Evolutionary conservation across 2,113 vertebrate species (phyloP), one percentile per base, ranked within the genome.

Genomic region (Esox niger): DNA sequence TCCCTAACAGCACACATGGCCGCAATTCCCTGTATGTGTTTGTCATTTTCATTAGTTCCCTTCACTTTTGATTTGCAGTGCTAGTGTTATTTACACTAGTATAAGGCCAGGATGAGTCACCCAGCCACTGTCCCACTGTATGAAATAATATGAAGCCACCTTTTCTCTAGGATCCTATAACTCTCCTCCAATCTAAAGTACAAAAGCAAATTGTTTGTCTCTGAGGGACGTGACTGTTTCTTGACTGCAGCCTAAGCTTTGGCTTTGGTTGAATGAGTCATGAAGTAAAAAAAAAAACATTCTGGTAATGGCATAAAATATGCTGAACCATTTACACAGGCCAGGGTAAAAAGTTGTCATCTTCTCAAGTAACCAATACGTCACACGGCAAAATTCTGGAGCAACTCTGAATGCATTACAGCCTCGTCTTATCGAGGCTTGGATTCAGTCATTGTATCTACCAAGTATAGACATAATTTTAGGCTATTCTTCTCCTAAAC

Each of bases 101-200:
- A 64, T 57, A 21, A 17, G 33, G 27, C 56, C 33, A 13, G 35
- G 35, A 43, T 43, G 35, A 43, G 13, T 43, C 38, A 17, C 38
- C 17, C 13, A 6, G 17, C 38, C 38, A 43, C 38, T 15, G 13
- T 43, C 38, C 13, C 13, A 1, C 17, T 43, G 11, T 43, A 43
- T 4, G 17, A 15, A 15, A 43, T 15, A 15, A 43, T 15, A 43
- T 43, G 35, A 43, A 15, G 15, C 35, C 35, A 43, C 35, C 35
- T 13, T 21, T 17, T n/a, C n/a, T n/a, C n/a, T n/a, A n/a, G 29
- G 25, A n/a, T 62, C 35, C 29, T 55, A 47, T 47, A 70, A 47
- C 62, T 66, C 32, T 9, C 64, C 55, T 56, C 30, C 64, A 35
- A 6, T n/a, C n/a, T n/a, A n/a, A 33, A 23, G 27, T 31, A 60